These are phyloP conservation scores for Procambarus clarkii DNA, from an alignment of 1,140 invertebrate genomes.

Conservation along the genomic window DNA sequence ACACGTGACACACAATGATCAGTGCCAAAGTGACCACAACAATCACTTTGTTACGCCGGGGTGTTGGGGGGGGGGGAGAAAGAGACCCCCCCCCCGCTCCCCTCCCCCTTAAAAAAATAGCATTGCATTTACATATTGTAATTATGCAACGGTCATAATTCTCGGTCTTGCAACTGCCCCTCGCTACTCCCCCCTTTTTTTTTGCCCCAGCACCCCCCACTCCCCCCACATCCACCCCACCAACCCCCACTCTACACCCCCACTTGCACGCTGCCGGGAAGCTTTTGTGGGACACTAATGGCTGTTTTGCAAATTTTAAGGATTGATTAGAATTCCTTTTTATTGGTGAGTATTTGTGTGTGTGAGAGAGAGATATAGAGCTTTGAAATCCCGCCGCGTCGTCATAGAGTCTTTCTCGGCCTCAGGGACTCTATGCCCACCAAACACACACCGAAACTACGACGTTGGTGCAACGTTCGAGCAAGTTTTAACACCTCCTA, in stretches of 20 bases:
- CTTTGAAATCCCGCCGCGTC: not conserved
- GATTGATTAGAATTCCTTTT: not conserved
- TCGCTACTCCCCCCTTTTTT: not conserved
- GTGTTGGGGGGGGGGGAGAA: too few relatives aligned
- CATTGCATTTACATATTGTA: slow-evolving; percentile 26
- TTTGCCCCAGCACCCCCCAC: too few relatives aligned
- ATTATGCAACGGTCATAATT: slow-evolving; percentile 5
- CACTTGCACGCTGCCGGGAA: not conserved
- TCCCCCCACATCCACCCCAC: not conserved
- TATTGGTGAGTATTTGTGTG: not conserved
- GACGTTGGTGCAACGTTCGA: too few relatives aligned
- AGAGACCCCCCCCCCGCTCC: too few relatives aligned
- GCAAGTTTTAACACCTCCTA: too few relatives aligned
- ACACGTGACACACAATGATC: not conserved
- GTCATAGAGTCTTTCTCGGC: too few relatives aligned
- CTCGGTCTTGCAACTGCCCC: not conserved
- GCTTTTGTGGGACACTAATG: not conserved
- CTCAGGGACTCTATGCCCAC: too few relatives aligned
- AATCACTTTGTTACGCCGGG: not conserved
- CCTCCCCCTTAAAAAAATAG: not conserved
- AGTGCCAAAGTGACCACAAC: slow-evolving; percentile 1
- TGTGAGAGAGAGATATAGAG: too few relatives aligned
- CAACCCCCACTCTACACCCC: not conserved
- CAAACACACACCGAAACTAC: too few relatives aligned
- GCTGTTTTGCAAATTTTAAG: not conserved